Base-by-base conservation (phyloP, 2,888 invertebrate genomes). In the Diaperis boleti region DNA sequence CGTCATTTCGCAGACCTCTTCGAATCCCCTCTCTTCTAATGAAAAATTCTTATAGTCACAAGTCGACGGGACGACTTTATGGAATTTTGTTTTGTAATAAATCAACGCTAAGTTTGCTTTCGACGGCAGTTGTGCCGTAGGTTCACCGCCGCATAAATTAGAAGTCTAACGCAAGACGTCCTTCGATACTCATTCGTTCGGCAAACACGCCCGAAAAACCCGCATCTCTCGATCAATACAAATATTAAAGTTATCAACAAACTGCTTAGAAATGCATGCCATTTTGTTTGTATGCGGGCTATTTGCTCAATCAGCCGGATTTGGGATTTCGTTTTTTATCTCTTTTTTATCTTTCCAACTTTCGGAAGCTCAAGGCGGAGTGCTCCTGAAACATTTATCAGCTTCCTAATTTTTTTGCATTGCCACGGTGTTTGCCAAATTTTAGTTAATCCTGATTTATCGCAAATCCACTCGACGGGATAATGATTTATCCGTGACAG, bases 91-190 rank as follows among this genome's bases (percentile, higher is more conserved):
- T 26, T 45, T 49, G 63, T 26, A 54, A 68, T 69, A 69, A 69
- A 69, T 69, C 69, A 69, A 65, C 64, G 54, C 63, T 62, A 33
- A 66, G 67, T 62, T 65, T 69, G 68, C 61, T 68, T 68, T 68
- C 66, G 69, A 69, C 69, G 65, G 67, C 60, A 65, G 54, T 64
- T 65, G 65, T 62, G 65, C 64, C 60, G 56, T 66, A 44, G 69
- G 67, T 67, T 67, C 63, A 66, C 67, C 64, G 66, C 69, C 59
- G 66, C 66, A 68, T 68, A 68, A 65, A 69, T 69, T 69, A 66
- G 55, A 61, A 61, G 54, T 17, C 49, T 18, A 56, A 55, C 59
- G 42, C 18, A 20, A 42, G 52, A 45, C 37, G 22, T 6, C 37
- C 8, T 17, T 18, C 50, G 54, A 22, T 35, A 22, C 41, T 54